Conservation (phyloP, 2,888 invertebrate species). For the Apantesis nais region DNA sequence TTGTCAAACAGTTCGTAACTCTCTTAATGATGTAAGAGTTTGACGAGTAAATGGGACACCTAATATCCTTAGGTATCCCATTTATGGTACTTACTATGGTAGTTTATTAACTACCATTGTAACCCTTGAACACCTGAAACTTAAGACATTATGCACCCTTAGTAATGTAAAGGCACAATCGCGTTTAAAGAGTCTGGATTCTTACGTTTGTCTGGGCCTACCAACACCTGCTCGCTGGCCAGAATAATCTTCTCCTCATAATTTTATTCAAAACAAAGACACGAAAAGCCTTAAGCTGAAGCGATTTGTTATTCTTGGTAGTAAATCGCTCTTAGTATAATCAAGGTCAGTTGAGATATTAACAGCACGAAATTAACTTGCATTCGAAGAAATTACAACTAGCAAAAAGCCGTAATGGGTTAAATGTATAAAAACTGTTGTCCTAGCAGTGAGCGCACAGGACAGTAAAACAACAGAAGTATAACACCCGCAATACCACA, state of each 20-base stretch:
- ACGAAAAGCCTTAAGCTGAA: neutral
- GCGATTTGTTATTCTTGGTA: neutral
- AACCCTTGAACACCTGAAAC: too few relatives aligned
- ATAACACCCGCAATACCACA: neutral
- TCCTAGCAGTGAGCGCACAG: constrained; percentile 17
- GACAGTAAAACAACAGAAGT: neutral
- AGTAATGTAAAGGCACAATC: too few relatives aligned
- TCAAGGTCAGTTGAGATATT: constrained; percentile 2
- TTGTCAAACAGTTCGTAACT: too few relatives aligned
- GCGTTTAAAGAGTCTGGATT: too few relatives aligned
- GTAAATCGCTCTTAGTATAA: neutral
- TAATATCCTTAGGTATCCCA: too few relatives aligned
- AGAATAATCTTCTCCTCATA: neutral
- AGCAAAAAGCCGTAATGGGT: constrained; percentile 16
- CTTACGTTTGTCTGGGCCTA: too few relatives aligned
- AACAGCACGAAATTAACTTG: constrained; percentile 9
- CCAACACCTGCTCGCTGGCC: too few relatives aligned
- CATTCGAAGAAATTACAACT: constrained; percentile 13
- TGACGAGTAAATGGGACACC: too few relatives aligned
- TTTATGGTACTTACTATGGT: too few relatives aligned
- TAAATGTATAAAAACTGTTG: constrained; percentile 24
- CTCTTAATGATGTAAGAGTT: too few relatives aligned
- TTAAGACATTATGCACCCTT: too few relatives aligned
- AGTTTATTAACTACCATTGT: too few relatives aligned
- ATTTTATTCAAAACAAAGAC: neutral